Base-by-base conservation (phyloP, 2,113 vertebrate species). In the Stercorarius parasiticus region DNA sequence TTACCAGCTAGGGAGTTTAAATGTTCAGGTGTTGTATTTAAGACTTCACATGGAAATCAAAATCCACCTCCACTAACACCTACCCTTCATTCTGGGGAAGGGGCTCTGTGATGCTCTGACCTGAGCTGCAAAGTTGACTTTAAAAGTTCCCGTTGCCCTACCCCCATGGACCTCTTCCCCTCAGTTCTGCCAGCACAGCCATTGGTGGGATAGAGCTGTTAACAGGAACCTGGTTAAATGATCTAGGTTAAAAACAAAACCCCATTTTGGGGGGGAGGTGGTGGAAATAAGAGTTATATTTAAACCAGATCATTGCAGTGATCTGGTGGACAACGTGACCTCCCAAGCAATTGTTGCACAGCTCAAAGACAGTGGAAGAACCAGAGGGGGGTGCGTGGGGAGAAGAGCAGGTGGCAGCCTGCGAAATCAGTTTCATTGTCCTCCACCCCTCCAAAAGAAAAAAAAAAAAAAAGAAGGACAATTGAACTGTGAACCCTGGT, bases 151-250 rank as follows among this genome's bases (percentile, higher is more conserved):
- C 1, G 0, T 21, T 50, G 32, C 49, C 27, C 30, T 40, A 6
- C 38, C 7, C 20, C 26, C 10, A 9, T 1, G 4, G 15, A 8
- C 2, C 2, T 7, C 11, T 15, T 16, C 16, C 34, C 22, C 26
- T 25, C 42, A 11, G 20, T 30, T 43, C 14, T 58, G 25, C 42
- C 14, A 30, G 53, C 32, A 59, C 23, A 58, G 32, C 20, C 2
- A 0, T 20, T 29, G 13, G 32, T 32, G 40, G 43, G 32, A 42
- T 6, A 43, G 47, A 72, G 21, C 49, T 55, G 13, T 22, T 71
- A 58, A 32, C 20, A n/a, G 30, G 21, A 79, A 18, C 15, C 21
- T n/a, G 26, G 10, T 27, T 38, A 38, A 72, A 62, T 49, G 7
- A 66, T 21, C 32, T 16, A 36, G 26, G 25, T 43, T 74, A 62